These are phyloP conservation scores for Brachionus angularis DNA, from an alignment of 1,140 invertebrate species.

Conservation along the genomic window DNA sequence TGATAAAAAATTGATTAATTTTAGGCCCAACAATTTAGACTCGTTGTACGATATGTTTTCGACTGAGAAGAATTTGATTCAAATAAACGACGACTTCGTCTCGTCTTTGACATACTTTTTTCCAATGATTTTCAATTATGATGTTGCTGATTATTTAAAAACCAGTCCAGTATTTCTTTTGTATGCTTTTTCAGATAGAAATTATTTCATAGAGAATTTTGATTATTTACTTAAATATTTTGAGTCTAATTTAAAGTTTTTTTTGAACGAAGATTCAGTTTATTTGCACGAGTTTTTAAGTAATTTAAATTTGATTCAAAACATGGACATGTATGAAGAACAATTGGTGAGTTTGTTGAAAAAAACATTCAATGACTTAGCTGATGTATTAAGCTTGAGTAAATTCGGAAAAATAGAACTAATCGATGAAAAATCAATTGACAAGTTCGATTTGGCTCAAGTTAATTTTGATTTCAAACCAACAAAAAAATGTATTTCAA, in stretches of 20 bases:
- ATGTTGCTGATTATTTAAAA: neutral
- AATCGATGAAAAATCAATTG: too few relatives aligned
- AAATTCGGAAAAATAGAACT: too few relatives aligned
- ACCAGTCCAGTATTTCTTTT: neutral
- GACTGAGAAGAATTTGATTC: neutral
- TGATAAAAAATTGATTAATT: conserved; percentile 14
- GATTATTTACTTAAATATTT: neutral
- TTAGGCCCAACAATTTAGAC: conserved; percentile 2
- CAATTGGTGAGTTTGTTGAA: neutral
- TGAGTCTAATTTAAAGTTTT: neutral
- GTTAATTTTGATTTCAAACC: conserved; percentile 16
- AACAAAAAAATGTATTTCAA: neutral
- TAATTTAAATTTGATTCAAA: conserved; percentile 1
- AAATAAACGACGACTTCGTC: neutral
- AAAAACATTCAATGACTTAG: neutral
- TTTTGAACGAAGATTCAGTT: conserved; percentile 14
- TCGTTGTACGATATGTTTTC: neutral
- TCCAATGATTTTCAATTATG: neutral
- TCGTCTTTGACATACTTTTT: neutral
- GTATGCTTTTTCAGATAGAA: neutral
- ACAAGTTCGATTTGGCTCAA: neutral
- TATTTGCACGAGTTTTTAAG: neutral
- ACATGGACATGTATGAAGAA: neutral
- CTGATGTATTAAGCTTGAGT: too few relatives aligned
- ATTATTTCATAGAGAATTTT: conserved; percentile 7